Percentiles rank a stretch among this genome's conserved stretches.
phyloP scores from a whole-genome alignment of 2,888 invertebrate species.

The Octonoba sinensis region DNA sequence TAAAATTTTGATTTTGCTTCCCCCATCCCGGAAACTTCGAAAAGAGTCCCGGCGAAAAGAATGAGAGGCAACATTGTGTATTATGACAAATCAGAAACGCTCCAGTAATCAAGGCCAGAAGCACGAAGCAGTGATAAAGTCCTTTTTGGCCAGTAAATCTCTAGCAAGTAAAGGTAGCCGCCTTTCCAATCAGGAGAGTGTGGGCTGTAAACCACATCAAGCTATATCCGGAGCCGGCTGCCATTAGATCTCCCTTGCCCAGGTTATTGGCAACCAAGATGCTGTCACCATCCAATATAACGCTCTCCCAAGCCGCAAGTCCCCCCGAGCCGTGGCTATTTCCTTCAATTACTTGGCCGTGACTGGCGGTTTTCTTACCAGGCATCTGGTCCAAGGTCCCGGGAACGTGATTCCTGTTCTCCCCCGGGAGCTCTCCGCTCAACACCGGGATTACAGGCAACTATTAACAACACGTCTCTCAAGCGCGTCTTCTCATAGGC shows the following conservation, averaged over 20 bases:
- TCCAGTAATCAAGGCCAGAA: slow-evolving; percentile 47
- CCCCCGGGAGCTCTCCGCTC: no score
- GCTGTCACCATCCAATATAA: slow-evolving; percentile 60
- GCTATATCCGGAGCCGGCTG: slow-evolving; percentile 17
- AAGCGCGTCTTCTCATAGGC: no score
- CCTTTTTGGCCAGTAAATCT: slow-evolving; percentile 57
- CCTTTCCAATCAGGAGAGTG: slow-evolving; percentile 58
- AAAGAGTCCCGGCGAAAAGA: slow-evolving; percentile 11
- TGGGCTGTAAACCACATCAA: slow-evolving; percentile 30
- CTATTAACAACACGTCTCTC: no score
- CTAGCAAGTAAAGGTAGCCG: slow-evolving; percentile 32
- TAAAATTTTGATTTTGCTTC: no score
- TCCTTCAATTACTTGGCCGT: slow-evolving; percentile 52
- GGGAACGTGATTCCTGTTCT: no score
- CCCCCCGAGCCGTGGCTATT: slow-evolving; percentile 52
- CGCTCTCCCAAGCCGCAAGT: slow-evolving; percentile 47
- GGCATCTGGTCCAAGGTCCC: not conserved
- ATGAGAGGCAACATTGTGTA: slow-evolving; percentile 35
- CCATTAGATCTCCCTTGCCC: slow-evolving; percentile 51
- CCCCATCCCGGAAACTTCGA: no score
- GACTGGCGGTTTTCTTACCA: slow-evolving; percentile 27
- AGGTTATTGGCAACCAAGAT: slow-evolving; percentile 51
- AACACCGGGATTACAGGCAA: no score
- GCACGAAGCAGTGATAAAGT: slow-evolving; percentile 60
- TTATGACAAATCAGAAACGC: slow-evolving; percentile 56